Evolutionary conservation across 2,888 invertebrate species (phyloP).

Genomic region (Crepidodera aurea): DNA sequence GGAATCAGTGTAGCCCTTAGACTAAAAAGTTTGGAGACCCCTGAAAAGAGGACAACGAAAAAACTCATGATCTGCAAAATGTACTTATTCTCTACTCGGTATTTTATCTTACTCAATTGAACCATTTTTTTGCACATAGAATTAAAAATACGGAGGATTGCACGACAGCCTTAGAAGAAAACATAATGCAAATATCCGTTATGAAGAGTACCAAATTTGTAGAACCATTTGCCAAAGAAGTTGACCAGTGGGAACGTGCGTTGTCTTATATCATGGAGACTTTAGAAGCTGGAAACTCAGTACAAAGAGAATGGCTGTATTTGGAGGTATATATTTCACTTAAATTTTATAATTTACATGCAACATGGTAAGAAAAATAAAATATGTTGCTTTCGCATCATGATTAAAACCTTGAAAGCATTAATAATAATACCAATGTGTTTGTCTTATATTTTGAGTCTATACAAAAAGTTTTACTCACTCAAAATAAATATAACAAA

Average conservation of each 20-base stretch:
- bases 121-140: constrained; percentile 55
- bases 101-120: too few species aligned
- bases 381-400: neutral
- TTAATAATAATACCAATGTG: neutral
- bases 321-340: constrained; percentile 68
- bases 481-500: too few species aligned
- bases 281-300: constrained; percentile 79
- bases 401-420: neutral
- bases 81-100: too few species aligned
- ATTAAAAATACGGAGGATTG: constrained; percentile 83
- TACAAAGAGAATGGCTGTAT: constrained; percentile 87
- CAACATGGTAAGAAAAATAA: too few species aligned
- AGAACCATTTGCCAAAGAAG: constrained; percentile 83
- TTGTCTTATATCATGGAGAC: constrained; percentile 84
- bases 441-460: too few species aligned
- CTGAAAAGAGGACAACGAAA: too few species aligned
- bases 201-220: constrained; percentile 91
- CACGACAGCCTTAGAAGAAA: constrained; percentile 81
- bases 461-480: too few species aligned
- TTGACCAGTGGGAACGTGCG: constrained; percentile 87
- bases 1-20: too few species aligned
- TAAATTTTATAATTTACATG: too few species aligned
- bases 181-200: constrained; percentile 81
- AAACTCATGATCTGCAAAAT: too few species aligned
- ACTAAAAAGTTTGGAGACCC: too few species aligned